phyloP scores from a whole-genome alignment of 2,888 invertebrate species.

The Corbicula japonica region DNA sequence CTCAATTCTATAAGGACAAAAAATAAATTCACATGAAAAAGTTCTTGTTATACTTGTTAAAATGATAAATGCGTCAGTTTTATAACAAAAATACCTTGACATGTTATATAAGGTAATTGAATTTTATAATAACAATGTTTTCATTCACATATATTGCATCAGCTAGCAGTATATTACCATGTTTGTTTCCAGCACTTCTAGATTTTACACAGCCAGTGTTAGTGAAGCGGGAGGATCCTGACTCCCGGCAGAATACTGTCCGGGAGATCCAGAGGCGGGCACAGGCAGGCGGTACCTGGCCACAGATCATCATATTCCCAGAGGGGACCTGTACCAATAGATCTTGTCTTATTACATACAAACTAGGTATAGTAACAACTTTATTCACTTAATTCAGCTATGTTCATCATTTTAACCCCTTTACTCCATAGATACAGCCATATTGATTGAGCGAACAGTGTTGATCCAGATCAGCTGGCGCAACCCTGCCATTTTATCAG shows the following conservation, averaged over 20 bases:
- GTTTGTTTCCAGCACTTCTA: constrained; percentile 92
- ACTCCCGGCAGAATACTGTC: constrained; percentile 96
- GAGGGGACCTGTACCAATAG: constrained; percentile 99
- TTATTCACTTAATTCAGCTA: neutral
- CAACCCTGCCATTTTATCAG: too few species aligned
- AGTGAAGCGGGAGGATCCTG: constrained; percentile 96
- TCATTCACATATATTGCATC: too few species aligned
- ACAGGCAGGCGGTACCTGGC: constrained; percentile 93
- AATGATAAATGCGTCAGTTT: too few species aligned
- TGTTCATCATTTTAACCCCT: neutral
- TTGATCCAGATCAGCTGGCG: too few species aligned
- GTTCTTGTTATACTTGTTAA: too few species aligned
- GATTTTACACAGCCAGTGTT: constrained; percentile 98
- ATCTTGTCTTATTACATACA: constrained; percentile 90
- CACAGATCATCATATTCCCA: constrained; percentile 97
- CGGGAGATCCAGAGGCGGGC: constrained; percentile 95
- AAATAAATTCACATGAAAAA: too few species aligned
- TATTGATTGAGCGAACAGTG: neutral
- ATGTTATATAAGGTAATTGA: neutral
- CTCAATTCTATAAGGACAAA: too few species aligned
- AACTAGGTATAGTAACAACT: constrained; percentile 80
- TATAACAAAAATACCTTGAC: neutral
- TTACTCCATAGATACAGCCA: neutral
- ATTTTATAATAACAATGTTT: neutral
- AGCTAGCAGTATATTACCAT: too few species aligned